Evolutionary conservation across 2,113 vertebrate species (phyloP), one percentile per base, ranked within the genome.

Genomic region (Heloderma charlesbogerti): DNA sequence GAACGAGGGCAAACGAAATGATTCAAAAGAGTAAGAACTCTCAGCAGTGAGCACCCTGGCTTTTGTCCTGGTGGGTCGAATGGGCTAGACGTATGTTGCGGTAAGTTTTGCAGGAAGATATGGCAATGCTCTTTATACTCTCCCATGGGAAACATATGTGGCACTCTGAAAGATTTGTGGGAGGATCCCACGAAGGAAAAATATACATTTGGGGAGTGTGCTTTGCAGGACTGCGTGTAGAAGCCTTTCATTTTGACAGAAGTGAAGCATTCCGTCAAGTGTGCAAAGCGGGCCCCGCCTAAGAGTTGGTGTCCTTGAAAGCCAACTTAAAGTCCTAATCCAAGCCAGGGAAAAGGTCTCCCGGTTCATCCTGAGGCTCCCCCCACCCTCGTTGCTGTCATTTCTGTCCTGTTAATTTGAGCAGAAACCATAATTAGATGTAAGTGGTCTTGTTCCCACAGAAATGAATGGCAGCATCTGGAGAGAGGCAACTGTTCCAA

Each of bases 381-480:
- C 86, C 54, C 82, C 31, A 10, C 3, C 60, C 54, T 37, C 7
- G 92, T 93, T 63, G 0, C 97, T 98, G 97, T 98, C 97, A 98
- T 98, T 97, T 96, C 97, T 96, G 96, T 97, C 97, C 97, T 97
- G 97, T 97, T 97, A 98, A 98, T 98, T 98, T 97, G 96, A 98
- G 97, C 97, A 97, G 97, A 97, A 98, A 97, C 97, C 97, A 95
- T 98, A 97, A 97, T 98, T 97, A 97, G 97, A 97, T 98, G 97
- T 97, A 98, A 97, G 97, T 95, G 96, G 96, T 97, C 96, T 96
- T 97, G 97, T 98, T 98, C 98, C 97, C 98, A 98, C 97, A 97
- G 97, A 98, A 97, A 97, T 98, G 97, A 98, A 97, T 98, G 98
- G 97, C 98, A 97, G 97, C 97, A 96, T 98, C 98, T 97, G 97